Evolutionary conservation across 2,113 vertebrate species (phyloP).

Genomic region (Larimichthys polyactis): DNA sequence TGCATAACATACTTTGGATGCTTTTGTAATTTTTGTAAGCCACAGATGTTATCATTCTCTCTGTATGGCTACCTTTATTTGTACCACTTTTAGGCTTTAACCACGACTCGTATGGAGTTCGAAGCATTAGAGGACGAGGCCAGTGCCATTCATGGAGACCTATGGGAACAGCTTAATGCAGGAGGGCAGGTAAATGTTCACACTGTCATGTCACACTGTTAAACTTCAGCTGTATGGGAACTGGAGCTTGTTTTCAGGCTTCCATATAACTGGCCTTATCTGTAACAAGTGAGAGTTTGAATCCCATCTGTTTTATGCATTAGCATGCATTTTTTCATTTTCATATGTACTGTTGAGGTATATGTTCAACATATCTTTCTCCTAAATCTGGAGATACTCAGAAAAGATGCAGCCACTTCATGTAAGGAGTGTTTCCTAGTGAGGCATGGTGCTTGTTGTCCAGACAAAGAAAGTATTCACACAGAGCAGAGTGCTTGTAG

Average conservation of each 20-base stretch:
- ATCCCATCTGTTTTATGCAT: not conserved
- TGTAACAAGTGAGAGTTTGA: not conserved
- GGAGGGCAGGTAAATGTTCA: constrained; percentile 88
- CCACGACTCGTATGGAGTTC: constrained; percentile 90
- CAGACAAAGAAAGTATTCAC: no score
- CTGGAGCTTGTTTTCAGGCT: not conserved
- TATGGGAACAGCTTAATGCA: constrained; percentile 96
- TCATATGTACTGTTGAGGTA: not conserved
- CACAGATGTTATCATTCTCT: not conserved
- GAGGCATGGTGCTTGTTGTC: no score
- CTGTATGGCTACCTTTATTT: constrained; percentile 2
- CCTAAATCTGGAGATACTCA: no score
- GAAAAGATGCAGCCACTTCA: no score
- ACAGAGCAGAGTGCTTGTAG: no score
- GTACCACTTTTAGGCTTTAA: constrained; percentile 83
- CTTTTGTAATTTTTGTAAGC: not conserved
- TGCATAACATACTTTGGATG: no score
- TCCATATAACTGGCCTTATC: not conserved
- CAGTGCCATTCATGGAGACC: constrained; percentile 91
- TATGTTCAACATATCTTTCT: no score
- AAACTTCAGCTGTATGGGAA: no score
- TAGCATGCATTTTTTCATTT: not conserved
- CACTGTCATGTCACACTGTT: not conserved
- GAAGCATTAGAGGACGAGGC: constrained; percentile 93
- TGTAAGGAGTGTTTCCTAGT: no score